Conservation (phyloP, 2,113 vertebrate species). For the Cebidichthys violaceus region DNA sequence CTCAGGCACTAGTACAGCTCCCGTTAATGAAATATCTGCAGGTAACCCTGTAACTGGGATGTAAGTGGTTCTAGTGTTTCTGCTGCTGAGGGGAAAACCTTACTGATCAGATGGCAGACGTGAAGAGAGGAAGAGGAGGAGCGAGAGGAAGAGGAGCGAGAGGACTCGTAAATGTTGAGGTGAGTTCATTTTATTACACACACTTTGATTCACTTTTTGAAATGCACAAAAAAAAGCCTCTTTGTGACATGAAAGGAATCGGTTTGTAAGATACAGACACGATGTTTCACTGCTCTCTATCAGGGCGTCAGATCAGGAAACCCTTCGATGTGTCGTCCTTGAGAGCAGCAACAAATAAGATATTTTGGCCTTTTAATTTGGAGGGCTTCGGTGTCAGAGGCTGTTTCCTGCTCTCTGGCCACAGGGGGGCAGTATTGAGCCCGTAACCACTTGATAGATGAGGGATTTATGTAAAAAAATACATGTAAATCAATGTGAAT, state of each 20-base stretch:
- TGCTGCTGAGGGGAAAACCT: neutral
- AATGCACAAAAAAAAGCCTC: neutral
- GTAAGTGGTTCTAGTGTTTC: neutral
- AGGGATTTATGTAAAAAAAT: neutral
- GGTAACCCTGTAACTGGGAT: neutral
- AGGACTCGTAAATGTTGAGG: conserved; percentile 14
- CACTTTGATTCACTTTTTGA: too few relatives aligned
- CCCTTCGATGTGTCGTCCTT: too few relatives aligned
- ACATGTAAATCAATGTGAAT: neutral
- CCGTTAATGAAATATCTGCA: conserved; percentile 11
- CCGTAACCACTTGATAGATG: neutral
- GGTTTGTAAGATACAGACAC: too few relatives aligned
- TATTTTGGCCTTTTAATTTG: neutral
- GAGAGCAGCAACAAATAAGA: too few relatives aligned
- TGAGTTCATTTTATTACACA: neutral
- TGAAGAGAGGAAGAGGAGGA: neutral
- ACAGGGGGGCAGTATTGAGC: neutral
- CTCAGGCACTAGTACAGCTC: neutral
- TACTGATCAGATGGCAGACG: conserved; percentile 34
- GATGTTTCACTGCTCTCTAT: too few relatives aligned
- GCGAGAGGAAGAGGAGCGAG: neutral
- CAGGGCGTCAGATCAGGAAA: too few relatives aligned
- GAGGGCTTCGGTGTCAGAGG: neutral
- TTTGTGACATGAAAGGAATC: neutral
- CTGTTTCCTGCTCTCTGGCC: neutral